Base-by-base conservation (phyloP, 2,888 invertebrate species). In the Arge pagana region DNA sequence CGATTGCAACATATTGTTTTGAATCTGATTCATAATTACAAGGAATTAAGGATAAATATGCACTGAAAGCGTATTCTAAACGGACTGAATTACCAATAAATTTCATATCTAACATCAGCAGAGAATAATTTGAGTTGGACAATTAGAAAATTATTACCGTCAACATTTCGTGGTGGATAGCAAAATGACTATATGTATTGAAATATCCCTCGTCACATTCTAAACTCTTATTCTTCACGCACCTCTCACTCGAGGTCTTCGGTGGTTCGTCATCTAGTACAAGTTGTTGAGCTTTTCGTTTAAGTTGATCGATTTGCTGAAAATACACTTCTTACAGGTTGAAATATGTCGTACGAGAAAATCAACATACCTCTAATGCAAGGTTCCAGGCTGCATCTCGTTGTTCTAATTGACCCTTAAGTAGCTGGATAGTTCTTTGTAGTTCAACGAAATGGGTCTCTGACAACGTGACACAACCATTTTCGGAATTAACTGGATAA, bases 161-260 rank as follows among this genome's bases (percentile, higher is more conserved):
- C 28, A 97, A 81, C 97, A 97, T 97, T 69, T 94, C 93, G 70
- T 92, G 88, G 77, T 97, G 97, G 67, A 96, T 96, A 16, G 88
- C 87, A 77, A 90, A 93, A 78, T 95, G 94, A 43, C 92, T 87
- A 69, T 96, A 96, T 2, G 91, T 89, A 67, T 82, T 86, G 60
- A 91, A 91, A 74, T 91, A 91, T 39, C 85, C 85, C 63, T 85
- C 86, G 71, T 94, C 94, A 63, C 84, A 83, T 63, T 83, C 82
- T 41, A 83, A 68, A 40, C 82, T 81, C 37, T 84, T 77, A 62
- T 81, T 74, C 13, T 74, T 76, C 3, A 79, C 77, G 50, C 70
- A 71, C 18, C 68, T 70, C 4, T 66, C 65, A 30, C 60, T 52
- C 18, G 56, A 54, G 31, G 40, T 63, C 55, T 48, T 39, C 16